Percentiles rank a stretch among this genome's conserved stretches.
These are phyloP conservation scores for Esperia sulphurella DNA, from an alignment of 2,888 invertebrate genomes.

Conservation along the genomic window DNA sequence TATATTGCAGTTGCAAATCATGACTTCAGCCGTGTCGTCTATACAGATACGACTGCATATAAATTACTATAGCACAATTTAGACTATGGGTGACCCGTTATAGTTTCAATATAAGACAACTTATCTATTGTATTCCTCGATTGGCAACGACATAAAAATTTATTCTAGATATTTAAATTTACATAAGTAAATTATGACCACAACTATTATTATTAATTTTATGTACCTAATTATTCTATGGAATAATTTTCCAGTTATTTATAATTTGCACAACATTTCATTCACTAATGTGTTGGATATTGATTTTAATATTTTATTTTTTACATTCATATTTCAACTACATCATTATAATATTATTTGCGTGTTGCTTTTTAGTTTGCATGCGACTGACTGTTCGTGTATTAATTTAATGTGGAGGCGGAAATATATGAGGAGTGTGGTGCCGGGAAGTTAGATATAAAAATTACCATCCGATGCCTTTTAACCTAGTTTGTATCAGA, in stretches of 20 bases:
- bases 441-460: too few species aligned
- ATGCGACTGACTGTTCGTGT: constrained; percentile 14
- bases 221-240: constrained; percentile 37
- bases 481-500: too few species aligned
- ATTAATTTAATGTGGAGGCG: too few species aligned
- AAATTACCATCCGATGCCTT: too few species aligned
- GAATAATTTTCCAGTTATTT: constrained; percentile 39
- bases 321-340: constrained; percentile 17
- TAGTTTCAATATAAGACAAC: neutral
- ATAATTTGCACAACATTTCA: constrained; percentile 70
- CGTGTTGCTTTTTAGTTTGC: constrained; percentile 54
- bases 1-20: too few species aligned
- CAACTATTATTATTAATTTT: constrained; percentile 27
- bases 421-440: too few species aligned
- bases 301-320: constrained; percentile 15
- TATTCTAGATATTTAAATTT: constrained; percentile 10
- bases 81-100: neutral
- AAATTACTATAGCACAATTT: neutral
- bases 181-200: constrained; percentile 9
- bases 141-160: constrained; percentile 24
- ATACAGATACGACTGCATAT: too few species aligned
- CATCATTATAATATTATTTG: constrained; percentile 44
- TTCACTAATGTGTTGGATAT: constrained; percentile 33
- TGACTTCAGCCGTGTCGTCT: too few species aligned
- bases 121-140: constrained; percentile 12